Conservation (phyloP, 2,888 invertebrate species). For the Amphipoea oculea region DNA sequence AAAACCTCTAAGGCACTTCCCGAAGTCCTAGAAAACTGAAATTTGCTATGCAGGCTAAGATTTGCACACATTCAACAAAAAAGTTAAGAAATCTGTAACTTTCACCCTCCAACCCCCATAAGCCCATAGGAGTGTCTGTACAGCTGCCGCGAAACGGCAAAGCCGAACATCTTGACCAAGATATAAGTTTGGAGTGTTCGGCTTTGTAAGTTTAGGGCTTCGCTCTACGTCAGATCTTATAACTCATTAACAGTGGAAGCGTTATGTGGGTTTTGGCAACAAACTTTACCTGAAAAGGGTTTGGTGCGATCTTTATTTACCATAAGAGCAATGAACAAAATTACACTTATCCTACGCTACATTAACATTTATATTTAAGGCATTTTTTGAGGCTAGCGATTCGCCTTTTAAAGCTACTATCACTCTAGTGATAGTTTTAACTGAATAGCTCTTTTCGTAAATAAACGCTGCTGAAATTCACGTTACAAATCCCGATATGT, state of each 20-base stretch:
- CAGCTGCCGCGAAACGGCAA: not conserved
- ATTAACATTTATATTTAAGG: not conserved
- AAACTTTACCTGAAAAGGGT: too few species aligned
- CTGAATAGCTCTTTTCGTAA: not conserved
- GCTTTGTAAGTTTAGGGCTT: not conserved
- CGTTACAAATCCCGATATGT: constrained; percentile 10
- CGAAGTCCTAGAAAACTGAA: not conserved
- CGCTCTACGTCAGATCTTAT: not conserved
- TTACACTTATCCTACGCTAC: not conserved
- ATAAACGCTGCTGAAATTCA: constrained; percentile 13
- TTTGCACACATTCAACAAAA: not conserved
- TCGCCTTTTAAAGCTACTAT: not conserved
- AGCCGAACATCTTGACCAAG: not conserved
- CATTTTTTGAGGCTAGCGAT: too few species aligned
- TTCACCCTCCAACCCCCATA: not conserved
- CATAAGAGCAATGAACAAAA: not conserved
- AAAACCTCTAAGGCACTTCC: not conserved
- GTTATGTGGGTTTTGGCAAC: not conserved
- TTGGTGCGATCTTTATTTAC: not conserved
- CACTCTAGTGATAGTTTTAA: not conserved
- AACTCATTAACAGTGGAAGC: not conserved
- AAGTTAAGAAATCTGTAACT: not conserved
- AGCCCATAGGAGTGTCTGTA: not conserved
- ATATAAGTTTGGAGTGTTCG: not conserved
- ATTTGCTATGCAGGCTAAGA: not conserved